phyloP scores from a whole-genome alignment of 2,797 vertebrate species.

The Gambusia yucatana region DNA sequence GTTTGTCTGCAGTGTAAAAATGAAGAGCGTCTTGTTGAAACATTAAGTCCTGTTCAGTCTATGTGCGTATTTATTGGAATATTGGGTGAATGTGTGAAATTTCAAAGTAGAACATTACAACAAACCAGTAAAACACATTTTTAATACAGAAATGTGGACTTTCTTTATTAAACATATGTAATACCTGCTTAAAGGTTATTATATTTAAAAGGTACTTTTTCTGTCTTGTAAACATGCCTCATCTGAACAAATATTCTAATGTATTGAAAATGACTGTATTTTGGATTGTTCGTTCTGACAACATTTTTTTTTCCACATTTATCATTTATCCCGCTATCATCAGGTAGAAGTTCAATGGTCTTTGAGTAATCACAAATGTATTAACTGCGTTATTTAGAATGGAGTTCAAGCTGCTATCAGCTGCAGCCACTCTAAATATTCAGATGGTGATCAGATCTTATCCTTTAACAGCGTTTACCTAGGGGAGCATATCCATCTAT shows the following conservation, averaged over 20 bases:
- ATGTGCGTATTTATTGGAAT: background rate
- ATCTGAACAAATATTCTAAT: too few relatives aligned
- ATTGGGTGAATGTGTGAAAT: background rate
- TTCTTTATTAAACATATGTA: too few relatives aligned
- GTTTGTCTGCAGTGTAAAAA: background rate
- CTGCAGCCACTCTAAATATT: background rate
- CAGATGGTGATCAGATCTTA: background rate
- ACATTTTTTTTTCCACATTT: background rate
- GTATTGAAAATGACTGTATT: background rate
- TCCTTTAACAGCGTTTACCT: background rate
- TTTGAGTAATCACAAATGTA: background rate
- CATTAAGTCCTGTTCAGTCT: background rate
- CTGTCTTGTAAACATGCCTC: too few relatives aligned
- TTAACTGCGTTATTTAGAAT: background rate
- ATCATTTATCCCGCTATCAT: background rate
- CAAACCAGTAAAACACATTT: too few relatives aligned
- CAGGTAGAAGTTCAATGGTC: background rate
- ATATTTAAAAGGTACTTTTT: too few relatives aligned
- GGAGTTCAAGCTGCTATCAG: background rate
- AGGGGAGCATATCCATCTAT: background rate
- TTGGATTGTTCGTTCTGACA: background rate
- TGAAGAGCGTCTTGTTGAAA: background rate
- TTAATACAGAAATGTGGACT: too few relatives aligned
- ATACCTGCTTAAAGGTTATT: too few relatives aligned
- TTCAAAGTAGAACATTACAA: too few relatives aligned